Evolutionary conservation across 64 coral and sea anemone genomes (phyloP), one percentile per base, ranked within the genome.

Genomic region (Montipora efflorescens): DNA sequence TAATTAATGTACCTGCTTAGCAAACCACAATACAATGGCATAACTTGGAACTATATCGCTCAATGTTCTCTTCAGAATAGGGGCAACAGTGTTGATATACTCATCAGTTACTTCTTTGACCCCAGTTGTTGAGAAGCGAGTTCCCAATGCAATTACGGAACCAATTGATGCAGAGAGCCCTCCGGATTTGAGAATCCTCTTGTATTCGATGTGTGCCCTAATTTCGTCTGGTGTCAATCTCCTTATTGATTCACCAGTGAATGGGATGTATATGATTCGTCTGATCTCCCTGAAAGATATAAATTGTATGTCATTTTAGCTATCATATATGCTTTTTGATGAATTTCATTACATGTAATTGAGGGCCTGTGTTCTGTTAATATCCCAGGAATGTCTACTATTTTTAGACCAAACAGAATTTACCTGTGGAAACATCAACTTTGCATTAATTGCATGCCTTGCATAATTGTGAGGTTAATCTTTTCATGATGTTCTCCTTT

Each of bases 1-100:
- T 20, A 47, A 19, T 61, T 61, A 61, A 45, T 21, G 8, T 77
- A 89, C 87, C 87, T 90, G 8, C 20, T 64, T 66, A n/a, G 78
- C 77, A 80, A 80, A 90, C 88, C 88, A 80, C 59, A 80, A 69
- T n/a, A 70, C 19, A 14, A 90, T 71, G 22, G 88, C 76, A 90
- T 90, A 90, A 50, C 28, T 69, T 5, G 59, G 43, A 22, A 90
- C 11, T 2, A 90, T 76, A 80, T 90, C 88, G 20, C 88, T 71
- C 66, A 80, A 69, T 20, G 76, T 50, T 90, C 88, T 61, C 10
- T 51, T 59, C 16, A 90, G 67, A 90, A 69, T 2, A 51, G 76
- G 76, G 43, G 88, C 76, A 68, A 90, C 88, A 90, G 59, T 52
- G 36, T 15, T 11, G 10, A 90, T 90, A 1, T 69, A 79, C 5